Evolutionary conservation across 2,797 vertebrate species (phyloP).

Genomic region (Rhincodon typus): DNA sequence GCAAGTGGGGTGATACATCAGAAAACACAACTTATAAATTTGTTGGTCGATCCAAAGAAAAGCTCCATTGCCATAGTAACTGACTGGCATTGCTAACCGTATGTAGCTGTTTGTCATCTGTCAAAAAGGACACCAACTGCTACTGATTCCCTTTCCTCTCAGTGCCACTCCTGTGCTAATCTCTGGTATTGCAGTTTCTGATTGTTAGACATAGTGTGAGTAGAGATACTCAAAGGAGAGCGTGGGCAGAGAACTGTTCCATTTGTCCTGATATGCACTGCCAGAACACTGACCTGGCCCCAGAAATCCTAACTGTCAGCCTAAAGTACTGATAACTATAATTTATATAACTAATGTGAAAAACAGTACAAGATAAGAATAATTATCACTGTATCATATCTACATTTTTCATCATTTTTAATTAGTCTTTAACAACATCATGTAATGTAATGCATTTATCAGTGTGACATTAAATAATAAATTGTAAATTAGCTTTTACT

Average conservation of each 20-base stretch:
- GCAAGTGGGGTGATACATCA: background rate
- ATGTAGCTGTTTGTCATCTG: background rate
- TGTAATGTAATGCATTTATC: background rate
- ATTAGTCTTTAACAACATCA: background rate
- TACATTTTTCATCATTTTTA: background rate
- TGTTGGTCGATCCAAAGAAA: background rate
- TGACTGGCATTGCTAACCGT: background rate
- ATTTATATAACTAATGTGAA: background rate
- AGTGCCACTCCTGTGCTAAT: background rate
- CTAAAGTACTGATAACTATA: background rate
- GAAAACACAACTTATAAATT: background rate
- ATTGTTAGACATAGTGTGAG: background rate
- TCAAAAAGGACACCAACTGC: background rate
- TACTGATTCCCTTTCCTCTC: background rate
- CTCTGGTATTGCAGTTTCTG: background rate
- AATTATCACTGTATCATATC: background rate
- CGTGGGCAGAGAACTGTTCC: too few relatives aligned
- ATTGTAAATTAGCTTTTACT: background rate
- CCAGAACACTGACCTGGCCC: too few relatives aligned
- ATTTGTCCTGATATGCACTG: too few relatives aligned
- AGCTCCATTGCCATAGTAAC: background rate
- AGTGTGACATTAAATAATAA: background rate
- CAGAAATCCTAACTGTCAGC: background rate
- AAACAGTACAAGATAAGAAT: background rate
- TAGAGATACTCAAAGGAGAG: too few relatives aligned